Base-by-base conservation (phyloP, 1,140 invertebrate genomes). In the Calosoma granatense region DNA sequence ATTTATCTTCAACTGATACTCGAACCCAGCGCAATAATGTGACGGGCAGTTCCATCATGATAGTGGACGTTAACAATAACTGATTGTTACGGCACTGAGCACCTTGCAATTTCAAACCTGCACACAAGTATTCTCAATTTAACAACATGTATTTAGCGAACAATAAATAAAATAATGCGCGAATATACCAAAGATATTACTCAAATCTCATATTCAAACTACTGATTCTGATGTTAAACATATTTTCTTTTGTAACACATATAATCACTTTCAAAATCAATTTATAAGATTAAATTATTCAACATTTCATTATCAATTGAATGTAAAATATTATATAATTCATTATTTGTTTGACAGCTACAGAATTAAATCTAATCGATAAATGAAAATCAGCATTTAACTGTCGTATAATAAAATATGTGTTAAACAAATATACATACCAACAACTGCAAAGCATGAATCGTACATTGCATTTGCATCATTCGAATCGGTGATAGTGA, bases 31-130 rank as follows among this genome's bases (percentile, higher is more conserved):
- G 83, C 15, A 98, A 77, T 58, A 90, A 80, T 3, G 90, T 94
- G 6, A 93, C 74, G 2, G 92, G 90, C 51, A 98, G 75, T 68
- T 97, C 94, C 54, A 92, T 92, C 81, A 95, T 91, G 58, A 98
- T 97, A 12, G 90, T 92, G 12, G 90, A 88, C 0, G 93, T 92
- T n/a, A 98, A 76, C 59, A 92, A 79, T 17, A 98, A 75, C 61
- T 92, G 85, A 75, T 96, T 97, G 62, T 88, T 88, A 63, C 87
- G 85, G 68, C 93, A 94, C 58, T 92, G 86, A 14, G 94, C 94
- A 59, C 95, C 95, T 79, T 97, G 94, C 30, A 98, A 74, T 77
- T 96, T 97, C 43, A 98, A 76, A 6, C 94, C 92, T 74, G 72
- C 51, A 63, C 68, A 58, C 59, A 60, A 56, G 63, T 59, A 53